Conservation (phyloP, 2,797 vertebrate genomes). For the Mormyrus proboscirostris region DNA sequence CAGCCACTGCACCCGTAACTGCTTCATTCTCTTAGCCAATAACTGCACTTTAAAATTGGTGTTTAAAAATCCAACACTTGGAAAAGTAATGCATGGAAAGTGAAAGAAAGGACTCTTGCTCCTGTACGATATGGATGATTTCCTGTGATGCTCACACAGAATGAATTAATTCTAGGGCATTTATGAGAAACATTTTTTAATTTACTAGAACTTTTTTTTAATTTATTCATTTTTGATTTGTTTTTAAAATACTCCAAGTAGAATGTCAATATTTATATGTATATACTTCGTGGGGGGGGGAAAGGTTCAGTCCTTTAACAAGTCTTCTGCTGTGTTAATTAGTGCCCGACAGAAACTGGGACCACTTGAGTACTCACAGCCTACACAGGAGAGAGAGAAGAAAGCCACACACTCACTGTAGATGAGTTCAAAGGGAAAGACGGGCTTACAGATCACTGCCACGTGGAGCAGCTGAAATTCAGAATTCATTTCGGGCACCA, state of each 20-base stretch:
- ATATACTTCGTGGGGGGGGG: no score
- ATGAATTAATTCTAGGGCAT: neutral
- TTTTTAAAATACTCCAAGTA: neutral
- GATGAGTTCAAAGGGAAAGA: constrained; percentile 13
- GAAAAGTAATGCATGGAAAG: neutral
- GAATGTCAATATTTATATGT: neutral
- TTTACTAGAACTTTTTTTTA: neutral
- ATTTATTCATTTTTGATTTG: neutral
- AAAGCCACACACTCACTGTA: neutral
- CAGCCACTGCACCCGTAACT: neutral
- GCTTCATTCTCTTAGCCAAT: neutral
- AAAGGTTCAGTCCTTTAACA: neutral
- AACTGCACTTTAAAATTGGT: neutral
- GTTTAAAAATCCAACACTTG: neutral
- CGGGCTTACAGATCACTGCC: neutral
- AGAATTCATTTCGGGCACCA: constrained; percentile 12
- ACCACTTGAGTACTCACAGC: neutral
- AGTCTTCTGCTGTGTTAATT: neutral
- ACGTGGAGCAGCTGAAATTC: constrained; percentile 19
- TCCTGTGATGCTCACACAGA: neutral
- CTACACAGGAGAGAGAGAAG: neutral
- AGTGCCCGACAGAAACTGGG: neutral
- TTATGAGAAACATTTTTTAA: neutral
- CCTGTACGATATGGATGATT: neutral
- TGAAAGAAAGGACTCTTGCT: neutral